These are phyloP conservation scores for Lamellibrachia satsuma DNA, from an alignment of 2,888 invertebrate species.

Conservation along the genomic window DNA sequence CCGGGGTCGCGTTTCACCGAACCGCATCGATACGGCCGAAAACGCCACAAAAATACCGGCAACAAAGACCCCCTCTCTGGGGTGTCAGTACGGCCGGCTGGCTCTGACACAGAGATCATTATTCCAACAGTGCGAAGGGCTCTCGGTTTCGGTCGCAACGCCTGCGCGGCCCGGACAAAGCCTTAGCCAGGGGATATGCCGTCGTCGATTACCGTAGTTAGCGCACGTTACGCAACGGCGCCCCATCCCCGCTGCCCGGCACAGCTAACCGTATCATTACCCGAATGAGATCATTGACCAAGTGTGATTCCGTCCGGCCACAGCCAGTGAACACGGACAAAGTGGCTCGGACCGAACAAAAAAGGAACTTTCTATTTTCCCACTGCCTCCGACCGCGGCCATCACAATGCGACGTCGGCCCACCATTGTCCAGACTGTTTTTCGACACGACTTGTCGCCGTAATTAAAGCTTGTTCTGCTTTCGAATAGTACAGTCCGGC, in stretches of 20 bases:
- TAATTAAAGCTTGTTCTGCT: slow-evolving; percentile 4
- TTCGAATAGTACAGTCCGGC: neutral
- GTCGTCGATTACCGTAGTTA: slow-evolving; percentile 11
- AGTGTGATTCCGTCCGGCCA: neutral
- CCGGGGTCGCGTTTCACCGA: neutral
- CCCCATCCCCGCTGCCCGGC: neutral
- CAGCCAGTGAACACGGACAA: slow-evolving; percentile 1
- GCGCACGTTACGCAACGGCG: neutral
- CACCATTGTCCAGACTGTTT: neutral
- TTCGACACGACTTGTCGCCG: neutral
- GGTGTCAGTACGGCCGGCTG: neutral
- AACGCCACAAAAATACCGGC: neutral
- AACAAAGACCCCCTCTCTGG: slow-evolving; percentile 6
- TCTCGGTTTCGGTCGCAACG: neutral
- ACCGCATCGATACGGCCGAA: neutral
- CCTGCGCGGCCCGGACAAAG: neutral
- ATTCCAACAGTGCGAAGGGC: neutral
- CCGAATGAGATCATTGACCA: slow-evolving; percentile 13
- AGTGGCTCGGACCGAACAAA: neutral
- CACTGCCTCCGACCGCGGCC: neutral
- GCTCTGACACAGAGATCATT: neutral
- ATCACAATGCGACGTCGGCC: neutral
- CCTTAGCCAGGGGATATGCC: neutral
- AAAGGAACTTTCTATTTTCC: slow-evolving; percentile 17
- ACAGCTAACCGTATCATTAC: slow-evolving; percentile 11